A percentile compares a stretch with the other conserved stretches of the same genome.
These are phyloP conservation scores for Chiroxiphia lanceolata DNA, from an alignment of 2,797 vertebrate genomes.

Conservation along the genomic window DNA sequence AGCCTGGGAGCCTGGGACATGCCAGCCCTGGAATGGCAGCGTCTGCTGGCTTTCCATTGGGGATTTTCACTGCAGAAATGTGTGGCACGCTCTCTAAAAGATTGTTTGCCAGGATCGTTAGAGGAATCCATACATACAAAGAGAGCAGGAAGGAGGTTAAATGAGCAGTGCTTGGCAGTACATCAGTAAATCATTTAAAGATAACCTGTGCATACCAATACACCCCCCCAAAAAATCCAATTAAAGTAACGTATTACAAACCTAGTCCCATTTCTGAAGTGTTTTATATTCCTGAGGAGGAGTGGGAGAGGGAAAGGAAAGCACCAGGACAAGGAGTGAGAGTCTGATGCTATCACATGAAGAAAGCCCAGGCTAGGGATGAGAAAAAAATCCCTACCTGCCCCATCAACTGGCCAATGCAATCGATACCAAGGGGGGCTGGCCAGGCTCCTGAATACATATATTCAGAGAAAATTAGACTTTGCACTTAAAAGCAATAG, in stretches of 20 bases:
- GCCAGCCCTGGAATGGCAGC: not conserved
- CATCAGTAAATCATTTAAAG: slow-evolving; percentile 35
- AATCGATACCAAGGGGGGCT: not conserved
- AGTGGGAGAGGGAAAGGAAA: not conserved
- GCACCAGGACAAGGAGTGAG: not conserved
- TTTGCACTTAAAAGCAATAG: slow-evolving; percentile 20
- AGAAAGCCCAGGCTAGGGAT: not conserved
- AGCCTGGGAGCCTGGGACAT: not conserved
- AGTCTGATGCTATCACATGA: not conserved
- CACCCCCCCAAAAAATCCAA: not conserved
- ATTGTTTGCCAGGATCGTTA: not conserved
- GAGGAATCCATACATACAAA: slow-evolving; percentile 2
- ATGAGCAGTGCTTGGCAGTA: slow-evolving; percentile 32
- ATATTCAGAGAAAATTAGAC: not conserved
- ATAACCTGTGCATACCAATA: slow-evolving; percentile 53
- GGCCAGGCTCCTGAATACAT: not conserved
- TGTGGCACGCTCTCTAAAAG: not conserved
- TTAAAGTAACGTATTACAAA: slow-evolving; percentile 47
- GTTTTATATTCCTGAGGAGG: slow-evolving; percentile 13
- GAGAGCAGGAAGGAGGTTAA: not conserved
- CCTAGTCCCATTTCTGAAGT: slow-evolving; percentile 26
- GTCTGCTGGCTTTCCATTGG: not conserved
- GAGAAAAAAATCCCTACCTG: not conserved
- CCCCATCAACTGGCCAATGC: not conserved
- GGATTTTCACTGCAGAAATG: slow-evolving; percentile 14